phyloP scores from a whole-genome alignment of 1,140 invertebrate species.

The Zaprionus vittiger region DNA sequence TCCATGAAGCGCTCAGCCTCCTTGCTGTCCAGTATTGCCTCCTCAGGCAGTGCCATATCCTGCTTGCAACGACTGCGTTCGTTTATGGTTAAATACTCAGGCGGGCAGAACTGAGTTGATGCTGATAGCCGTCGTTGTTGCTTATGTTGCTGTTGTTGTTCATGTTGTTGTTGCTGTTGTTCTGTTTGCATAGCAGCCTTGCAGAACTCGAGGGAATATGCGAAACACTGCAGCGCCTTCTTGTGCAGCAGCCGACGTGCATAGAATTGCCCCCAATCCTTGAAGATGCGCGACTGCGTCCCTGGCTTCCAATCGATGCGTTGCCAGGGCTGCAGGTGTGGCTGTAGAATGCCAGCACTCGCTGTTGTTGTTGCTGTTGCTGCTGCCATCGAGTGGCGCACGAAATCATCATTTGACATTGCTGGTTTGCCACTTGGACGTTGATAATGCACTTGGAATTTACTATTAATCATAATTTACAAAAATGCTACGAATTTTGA shows the following conservation, averaged over 20 bases:
- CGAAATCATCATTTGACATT: not conserved
- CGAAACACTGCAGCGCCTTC: constrained; percentile 30
- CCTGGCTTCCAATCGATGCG: constrained; percentile 53
- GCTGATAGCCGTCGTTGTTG: too few species aligned
- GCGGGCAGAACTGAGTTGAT: not conserved
- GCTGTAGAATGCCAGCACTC: not conserved
- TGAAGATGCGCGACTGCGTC: constrained; percentile 39
- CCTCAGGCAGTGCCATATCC: constrained; percentile 25
- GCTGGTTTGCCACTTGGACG: too few species aligned
- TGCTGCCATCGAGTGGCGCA: not conserved
- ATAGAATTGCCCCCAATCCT: constrained; percentile 56
- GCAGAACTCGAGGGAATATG: constrained; percentile 25
- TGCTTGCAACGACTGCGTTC: constrained; percentile 20
- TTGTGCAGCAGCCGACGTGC: constrained; percentile 3
- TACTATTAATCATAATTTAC: too few species aligned
- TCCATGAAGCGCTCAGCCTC: constrained; percentile 26
- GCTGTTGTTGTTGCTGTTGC: not conserved
- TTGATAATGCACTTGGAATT: too few species aligned
- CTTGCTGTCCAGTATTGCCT: constrained; percentile 27
- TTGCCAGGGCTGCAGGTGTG: constrained; percentile 51
- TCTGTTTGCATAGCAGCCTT: not conserved
- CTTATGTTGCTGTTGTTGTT: not conserved
- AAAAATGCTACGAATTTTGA: too few species aligned
- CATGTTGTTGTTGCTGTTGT: not conserved
- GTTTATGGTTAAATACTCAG: constrained; percentile 1